phyloP scores from a whole-genome alignment of 2,888 invertebrate species.

The Sycophila texana region DNA sequence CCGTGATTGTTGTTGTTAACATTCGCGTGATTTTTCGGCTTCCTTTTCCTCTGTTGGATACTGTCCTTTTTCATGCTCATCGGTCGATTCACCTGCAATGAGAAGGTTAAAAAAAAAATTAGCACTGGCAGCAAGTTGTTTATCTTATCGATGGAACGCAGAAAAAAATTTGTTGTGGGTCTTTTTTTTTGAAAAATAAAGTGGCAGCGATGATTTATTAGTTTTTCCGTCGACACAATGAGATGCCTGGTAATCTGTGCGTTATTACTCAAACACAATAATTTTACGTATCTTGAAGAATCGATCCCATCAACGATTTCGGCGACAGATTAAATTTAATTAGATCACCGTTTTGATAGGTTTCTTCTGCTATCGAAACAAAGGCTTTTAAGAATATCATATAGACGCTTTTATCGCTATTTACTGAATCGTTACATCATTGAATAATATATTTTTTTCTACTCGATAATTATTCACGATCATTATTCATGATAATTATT shows the following conservation, averaged over 20 bases:
- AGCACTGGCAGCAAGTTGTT: no score
- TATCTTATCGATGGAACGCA: no score
- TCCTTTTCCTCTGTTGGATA: constrained; percentile 97
- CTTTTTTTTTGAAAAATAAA: neutral
- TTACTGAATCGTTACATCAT: constrained; percentile 7
- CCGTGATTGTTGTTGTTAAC: constrained; percentile 62
- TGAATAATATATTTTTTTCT: neutral
- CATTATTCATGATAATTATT: no score
- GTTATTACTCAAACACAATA: constrained; percentile 17
- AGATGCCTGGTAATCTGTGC: constrained; percentile 18
- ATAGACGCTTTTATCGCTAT: constrained; percentile 6
- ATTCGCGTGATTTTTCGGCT: constrained; percentile 82
- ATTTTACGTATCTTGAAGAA: constrained; percentile 30
- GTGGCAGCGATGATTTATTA: constrained; percentile 13
- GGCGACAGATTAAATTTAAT: constrained; percentile 32
- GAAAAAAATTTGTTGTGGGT: neutral
- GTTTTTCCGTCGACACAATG: constrained; percentile 7
- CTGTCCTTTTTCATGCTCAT: constrained; percentile 99
- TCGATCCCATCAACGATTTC: constrained; percentile 23
- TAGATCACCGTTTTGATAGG: neutral
- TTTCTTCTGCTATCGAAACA: constrained; percentile 14
- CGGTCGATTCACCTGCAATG: constrained; percentile 91
- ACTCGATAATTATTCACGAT: no score
- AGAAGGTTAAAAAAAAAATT: constrained; percentile 56
- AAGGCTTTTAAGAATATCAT: constrained; percentile 1